Evolutionary conservation across 2,888 invertebrate species (phyloP), one percentile per base, ranked within the genome.

Genomic region (Nezara viridula): DNA sequence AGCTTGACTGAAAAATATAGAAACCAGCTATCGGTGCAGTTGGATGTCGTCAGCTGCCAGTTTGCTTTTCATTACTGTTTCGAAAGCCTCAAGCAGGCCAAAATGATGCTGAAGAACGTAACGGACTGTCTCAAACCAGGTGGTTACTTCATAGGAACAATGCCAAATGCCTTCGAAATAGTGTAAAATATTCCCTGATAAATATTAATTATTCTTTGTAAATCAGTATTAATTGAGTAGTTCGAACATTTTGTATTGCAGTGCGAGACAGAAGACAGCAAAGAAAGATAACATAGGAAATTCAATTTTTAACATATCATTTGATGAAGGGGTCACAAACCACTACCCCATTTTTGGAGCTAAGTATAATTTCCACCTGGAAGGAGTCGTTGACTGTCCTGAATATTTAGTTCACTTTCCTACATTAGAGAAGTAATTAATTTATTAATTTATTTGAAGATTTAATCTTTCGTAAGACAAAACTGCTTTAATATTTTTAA

Each of bases 51-150:
- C 1, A 98, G 98, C 92, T 98, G 98, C 92, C 99, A 99, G 93
- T 99, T 99, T 95, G 98, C 98, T 40, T 96, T 99, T 92, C 99
- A 99, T 93, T 99, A 99, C 92, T 96, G 97, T 92, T 99, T 98
- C 93, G 98, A 98, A 93, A 96, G 97, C 90, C 93, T 98, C 90
- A 93, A 94, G 9, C 98, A 99, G 93, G 98, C 98, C 0, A 96
- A 97, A 92, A 96, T 96, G 92, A 98, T 99, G 98, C 93, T 99
- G 14, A 95, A 95, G 90, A 99, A 99, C 94, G 97, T 97, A 16
- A 96, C 98, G 14, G 98, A 98, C 92, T 96, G 96, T 92, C 94
- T 99, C 37, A 95, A 95, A 91, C 95, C 96, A 0, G 99, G 98
- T 90, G 99, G 99, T 3, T 98, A 95, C 92, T 99, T 99, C 92